These are phyloP conservation scores for Sycophila texana DNA, from an alignment of 2,888 invertebrate species.

Conservation along the genomic window DNA sequence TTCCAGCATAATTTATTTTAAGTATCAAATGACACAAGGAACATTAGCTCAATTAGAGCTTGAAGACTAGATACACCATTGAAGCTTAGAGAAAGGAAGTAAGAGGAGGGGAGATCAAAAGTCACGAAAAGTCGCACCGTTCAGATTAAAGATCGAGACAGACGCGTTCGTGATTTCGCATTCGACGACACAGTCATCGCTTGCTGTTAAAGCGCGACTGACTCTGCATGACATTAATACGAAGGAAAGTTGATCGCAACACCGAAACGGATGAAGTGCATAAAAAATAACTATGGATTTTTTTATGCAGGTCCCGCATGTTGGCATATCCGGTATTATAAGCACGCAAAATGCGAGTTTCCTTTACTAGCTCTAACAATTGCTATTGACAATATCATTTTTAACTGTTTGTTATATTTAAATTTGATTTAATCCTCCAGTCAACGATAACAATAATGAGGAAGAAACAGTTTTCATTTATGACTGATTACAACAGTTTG, in stretches of 20 bases:
- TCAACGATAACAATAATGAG: no score
- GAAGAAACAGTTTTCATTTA: no score
- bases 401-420: background rate
- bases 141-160: conserved; percentile 8
- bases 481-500: no score
- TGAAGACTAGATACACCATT: background rate
- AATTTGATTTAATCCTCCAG: no score
- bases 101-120: conserved; percentile 14
- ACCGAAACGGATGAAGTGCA: background rate
- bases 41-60: conserved; percentile 25
- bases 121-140: conserved; percentile 5
- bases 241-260: background rate
- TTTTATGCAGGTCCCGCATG: conserved; percentile 41
- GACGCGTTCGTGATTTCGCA: background rate
- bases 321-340: conserved; percentile 32
- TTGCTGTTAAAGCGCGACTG: background rate
- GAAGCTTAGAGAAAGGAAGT: background rate
- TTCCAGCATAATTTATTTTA: conserved; percentile 10
- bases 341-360: conserved; percentile 19
- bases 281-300: conserved; percentile 6
- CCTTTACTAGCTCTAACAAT: background rate
- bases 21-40: background rate
- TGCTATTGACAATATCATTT: background rate
- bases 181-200: background rate
- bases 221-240: background rate